phyloP scores from a whole-genome alignment of 2,888 invertebrate species.

The Diarsia brunnea region DNA sequence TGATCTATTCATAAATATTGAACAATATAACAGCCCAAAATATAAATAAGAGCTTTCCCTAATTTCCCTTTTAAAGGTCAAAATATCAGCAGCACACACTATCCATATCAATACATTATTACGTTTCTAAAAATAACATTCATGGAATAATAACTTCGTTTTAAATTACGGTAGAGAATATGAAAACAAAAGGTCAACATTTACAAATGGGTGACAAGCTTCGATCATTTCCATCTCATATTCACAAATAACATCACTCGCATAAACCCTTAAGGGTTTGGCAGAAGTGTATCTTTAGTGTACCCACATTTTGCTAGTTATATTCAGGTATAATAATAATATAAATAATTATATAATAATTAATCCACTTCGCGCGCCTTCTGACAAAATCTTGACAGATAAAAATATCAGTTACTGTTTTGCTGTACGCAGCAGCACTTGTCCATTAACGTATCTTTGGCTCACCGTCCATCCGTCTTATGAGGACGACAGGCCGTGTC shows the following conservation, averaged over 20 bases:
- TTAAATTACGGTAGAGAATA: not conserved
- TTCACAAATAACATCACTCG: not conserved
- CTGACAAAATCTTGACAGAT: no score
- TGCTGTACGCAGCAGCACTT: not conserved
- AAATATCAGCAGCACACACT: constrained; percentile 16
- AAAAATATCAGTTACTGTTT: no score
- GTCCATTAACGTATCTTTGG: no score
- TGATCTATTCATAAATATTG: not conserved
- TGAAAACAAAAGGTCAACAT: not conserved
- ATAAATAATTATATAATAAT: no score
- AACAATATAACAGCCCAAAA: not conserved
- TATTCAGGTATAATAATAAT: no score
- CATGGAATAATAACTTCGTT: not conserved
- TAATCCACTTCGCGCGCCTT: no score
- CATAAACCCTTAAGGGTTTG: no score
- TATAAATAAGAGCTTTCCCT: constrained; percentile 2
- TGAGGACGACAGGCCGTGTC: no score
- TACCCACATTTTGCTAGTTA: no score
- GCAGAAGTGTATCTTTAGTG: no score
- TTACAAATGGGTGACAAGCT: not conserved
- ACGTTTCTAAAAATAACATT: constrained; percentile 15
- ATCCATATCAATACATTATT: constrained; percentile 24
- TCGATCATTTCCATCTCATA: not conserved
- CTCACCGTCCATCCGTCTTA: no score
- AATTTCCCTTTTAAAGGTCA: constrained; percentile 20